A percentile compares a stretch with the other conserved stretches of the same genome.
These are phyloP conservation scores for Brachystomella parvula DNA, from an alignment of 1,140 invertebrate genomes.

Conservation along the genomic window DNA sequence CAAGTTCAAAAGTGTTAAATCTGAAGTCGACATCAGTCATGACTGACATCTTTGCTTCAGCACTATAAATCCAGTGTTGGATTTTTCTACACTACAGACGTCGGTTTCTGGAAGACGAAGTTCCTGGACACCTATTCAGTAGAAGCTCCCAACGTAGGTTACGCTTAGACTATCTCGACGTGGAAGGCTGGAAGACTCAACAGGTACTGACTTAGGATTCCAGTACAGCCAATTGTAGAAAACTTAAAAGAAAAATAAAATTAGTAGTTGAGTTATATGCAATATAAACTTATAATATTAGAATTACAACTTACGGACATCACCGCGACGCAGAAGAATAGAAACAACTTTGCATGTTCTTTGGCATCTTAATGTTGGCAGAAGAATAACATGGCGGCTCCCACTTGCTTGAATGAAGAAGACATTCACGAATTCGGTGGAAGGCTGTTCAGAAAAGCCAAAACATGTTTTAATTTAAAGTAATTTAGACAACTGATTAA, in stretches of 20 bases:
- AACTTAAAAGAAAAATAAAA: slow-evolving; percentile 51
- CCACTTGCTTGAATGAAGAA: slow-evolving; percentile 60
- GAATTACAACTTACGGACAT: slow-evolving; percentile 56
- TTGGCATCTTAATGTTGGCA: slow-evolving; percentile 59
- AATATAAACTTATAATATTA: slow-evolving; percentile 14
- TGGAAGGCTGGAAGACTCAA: slow-evolving; percentile 40
- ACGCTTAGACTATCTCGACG: slow-evolving; percentile 52
- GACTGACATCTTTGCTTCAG: neutral
- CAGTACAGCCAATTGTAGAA: slow-evolving; percentile 81
- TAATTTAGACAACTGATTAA: slow-evolving; percentile 1
- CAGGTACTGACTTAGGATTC: slow-evolving; percentile 57
- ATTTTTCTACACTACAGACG: too few species aligned
- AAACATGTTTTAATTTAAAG: slow-evolving; percentile 4
- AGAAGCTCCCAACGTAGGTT: slow-evolving; percentile 53
- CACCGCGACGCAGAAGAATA: slow-evolving; percentile 54
- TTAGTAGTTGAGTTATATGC: slow-evolving; percentile 15
- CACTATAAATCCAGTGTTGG: too few species aligned
- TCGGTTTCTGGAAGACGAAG: neutral
- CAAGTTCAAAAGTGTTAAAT: neutral
- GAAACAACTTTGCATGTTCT: slow-evolving; percentile 55
- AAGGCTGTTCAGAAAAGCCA: slow-evolving; percentile 47
- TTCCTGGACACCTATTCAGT: slow-evolving; percentile 21
- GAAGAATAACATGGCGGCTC: slow-evolving; percentile 54
- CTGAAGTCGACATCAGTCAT: neutral
- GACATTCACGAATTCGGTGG: slow-evolving; percentile 66